Base-by-base conservation (phyloP, 2,113 vertebrate species). In the Parus major region DNA sequence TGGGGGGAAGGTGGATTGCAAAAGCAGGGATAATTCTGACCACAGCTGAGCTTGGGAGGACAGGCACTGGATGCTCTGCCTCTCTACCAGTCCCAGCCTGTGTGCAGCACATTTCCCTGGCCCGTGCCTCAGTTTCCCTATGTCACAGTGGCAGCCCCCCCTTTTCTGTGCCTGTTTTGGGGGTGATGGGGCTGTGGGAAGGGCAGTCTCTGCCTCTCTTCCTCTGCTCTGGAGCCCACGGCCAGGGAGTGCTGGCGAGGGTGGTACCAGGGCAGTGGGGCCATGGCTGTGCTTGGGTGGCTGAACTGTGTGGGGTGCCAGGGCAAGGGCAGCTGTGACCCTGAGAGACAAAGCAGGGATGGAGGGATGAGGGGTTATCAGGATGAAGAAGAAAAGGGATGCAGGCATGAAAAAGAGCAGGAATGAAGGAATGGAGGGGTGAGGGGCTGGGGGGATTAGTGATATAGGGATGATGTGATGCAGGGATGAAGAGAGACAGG, bases 91-190 rank as follows among this genome's bases (percentile, higher is more conserved):
- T 11, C 39, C 66, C 3, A 1, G n/a, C 22, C 25, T 36, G 5
- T 5, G 21, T 17, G 44, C 21, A n/a, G 19, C 50, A 22, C 0
- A 0, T 15, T 42, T 15, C 39, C 5, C 27, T 7, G 35, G 25
- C 22, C n/a, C 0, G 1, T 86, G 83, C 80, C 93, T 92, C 86
- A 77, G 96, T 92, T 95, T 93, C 88, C 80, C 79, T 15, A 1
- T 0, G 5, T 12, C 19, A 14, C 24, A 35, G 47, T 2, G 7
- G 4, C 1, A 1, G 4, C 4, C 2, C 12, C 15, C 10, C 6
- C 39, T 39, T 46, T 71, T 18, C 68, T 44, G 42, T 44, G 19
- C 46, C 50, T 21, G 29, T 5, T 49, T 7, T 1, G 5, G 11
- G n/a, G 15, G 8, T 5, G 36, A 12, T 18, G 53, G 35, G 39